Conservation (phyloP, 1,140 invertebrate species). For the Drosophila nannoptera region DNA sequence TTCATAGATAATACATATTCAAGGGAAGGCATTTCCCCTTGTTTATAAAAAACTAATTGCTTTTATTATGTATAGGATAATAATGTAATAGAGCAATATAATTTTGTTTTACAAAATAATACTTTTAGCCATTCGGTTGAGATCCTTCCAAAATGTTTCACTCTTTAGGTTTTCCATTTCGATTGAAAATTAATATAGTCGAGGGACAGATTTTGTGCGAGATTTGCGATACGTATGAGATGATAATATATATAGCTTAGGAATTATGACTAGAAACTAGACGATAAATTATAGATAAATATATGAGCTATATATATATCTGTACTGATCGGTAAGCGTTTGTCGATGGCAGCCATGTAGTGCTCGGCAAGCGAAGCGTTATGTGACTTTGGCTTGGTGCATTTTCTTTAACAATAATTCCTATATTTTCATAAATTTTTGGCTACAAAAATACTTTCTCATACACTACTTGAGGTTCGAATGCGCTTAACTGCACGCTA, state of each 20-base stretch:
- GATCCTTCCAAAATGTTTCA: conserved; percentile 11
- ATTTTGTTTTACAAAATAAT: conserved; percentile 75
- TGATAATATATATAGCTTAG: conserved; percentile 13
- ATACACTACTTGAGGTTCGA: conserved; percentile 27
- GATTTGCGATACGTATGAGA: conserved; percentile 16
- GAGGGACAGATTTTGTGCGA: conserved; percentile 28
- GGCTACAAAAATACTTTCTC: conserved; percentile 68
- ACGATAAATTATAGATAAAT: conserved; percentile 39
- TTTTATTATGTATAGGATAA: conserved; percentile 56
- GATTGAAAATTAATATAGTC: neutral
- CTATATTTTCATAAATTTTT: conserved; percentile 19
- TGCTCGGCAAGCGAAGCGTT: conserved; percentile 60
- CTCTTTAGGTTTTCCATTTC: conserved; percentile 10
- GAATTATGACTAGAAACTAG: conserved; percentile 34
- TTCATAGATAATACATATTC: neutral
- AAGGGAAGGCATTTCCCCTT: neutral
- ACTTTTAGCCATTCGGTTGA: conserved; percentile 48
- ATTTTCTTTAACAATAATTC: conserved; percentile 30
- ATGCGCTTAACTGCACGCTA: conserved; percentile 34
- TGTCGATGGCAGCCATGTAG: conserved; percentile 52
- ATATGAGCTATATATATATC: conserved; percentile 13
- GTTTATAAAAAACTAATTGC: conserved; percentile 71
- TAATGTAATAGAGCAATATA: conserved; percentile 54
- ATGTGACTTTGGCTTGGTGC: conserved; percentile 67
- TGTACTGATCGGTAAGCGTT: conserved; percentile 74